These are phyloP conservation scores for Glomeris marginata DNA, from an alignment of 2,888 invertebrate genomes.

Conservation along the genomic window DNA sequence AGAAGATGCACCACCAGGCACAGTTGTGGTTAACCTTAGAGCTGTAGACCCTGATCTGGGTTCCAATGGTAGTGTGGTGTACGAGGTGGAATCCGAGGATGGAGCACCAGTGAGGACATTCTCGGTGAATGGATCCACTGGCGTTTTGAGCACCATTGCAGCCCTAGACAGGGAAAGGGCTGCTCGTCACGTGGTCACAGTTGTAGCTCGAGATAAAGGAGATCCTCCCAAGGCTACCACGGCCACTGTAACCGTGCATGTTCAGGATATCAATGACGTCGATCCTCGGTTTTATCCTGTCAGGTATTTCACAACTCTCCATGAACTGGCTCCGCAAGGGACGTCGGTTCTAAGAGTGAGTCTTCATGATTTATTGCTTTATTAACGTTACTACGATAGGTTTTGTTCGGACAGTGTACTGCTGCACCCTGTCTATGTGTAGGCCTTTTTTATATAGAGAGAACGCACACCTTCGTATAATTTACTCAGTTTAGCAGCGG, in stretches of 20 bases:
- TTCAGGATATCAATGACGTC: conserved; percentile 85
- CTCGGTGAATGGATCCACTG: conserved; percentile 64
- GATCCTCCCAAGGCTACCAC: conserved; percentile 72
- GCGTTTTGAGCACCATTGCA: conserved; percentile 61
- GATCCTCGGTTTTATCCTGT: conserved; percentile 80
- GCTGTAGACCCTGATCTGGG: conserved; percentile 87
- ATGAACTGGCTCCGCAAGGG: conserved; percentile 49
- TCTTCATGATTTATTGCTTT: conserved; percentile 1
- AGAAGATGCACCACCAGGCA: conserved; percentile 64
- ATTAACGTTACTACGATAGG: no score
- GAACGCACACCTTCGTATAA: no score
- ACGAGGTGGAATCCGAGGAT: conserved; percentile 59
- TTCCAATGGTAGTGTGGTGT: conserved; percentile 79
- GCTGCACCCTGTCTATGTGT: no score
- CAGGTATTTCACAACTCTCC: conserved; percentile 62
- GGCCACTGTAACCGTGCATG: conserved; percentile 61
- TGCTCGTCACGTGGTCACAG: conserved; percentile 59
- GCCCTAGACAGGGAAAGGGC: conserved; percentile 68
- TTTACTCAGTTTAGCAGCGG: no score
- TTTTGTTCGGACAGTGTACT: no score
- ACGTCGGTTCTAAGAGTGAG: conserved; percentile 50
- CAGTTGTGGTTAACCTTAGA: conserved; percentile 64
- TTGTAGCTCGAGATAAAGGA: conserved; percentile 83
- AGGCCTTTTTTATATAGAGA: no score
- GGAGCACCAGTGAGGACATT: conserved; percentile 63